Evolutionary conservation across 35 echinoderm and acorn worm genomes (phyloP).

Genomic region (Ophioderma brevispina): DNA sequence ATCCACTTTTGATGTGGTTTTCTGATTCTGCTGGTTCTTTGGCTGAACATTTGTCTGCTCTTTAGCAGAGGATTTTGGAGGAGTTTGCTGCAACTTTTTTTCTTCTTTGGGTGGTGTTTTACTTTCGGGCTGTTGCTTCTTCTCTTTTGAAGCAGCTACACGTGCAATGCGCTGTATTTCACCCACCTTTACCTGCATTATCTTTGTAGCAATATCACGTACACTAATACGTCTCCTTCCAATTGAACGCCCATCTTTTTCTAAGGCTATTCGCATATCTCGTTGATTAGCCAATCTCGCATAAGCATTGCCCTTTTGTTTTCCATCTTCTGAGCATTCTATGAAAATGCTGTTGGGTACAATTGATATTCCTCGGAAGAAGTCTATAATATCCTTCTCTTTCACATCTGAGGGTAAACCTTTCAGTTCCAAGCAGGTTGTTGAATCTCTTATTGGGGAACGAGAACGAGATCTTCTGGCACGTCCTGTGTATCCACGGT

Average conservation of each 20-base stretch:
- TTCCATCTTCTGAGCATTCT: slow-evolving; percentile 38
- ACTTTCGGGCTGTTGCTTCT: not conserved
- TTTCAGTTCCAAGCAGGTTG: slow-evolving; percentile 67
- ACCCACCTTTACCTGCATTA: slow-evolving; percentile 29
- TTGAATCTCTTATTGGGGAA: slow-evolving; percentile 45
- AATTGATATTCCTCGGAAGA: slow-evolving; percentile 73
- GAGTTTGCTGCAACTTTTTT: not conserved
- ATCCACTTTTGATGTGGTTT: not conserved
- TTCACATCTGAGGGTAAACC: slow-evolving; percentile 68
- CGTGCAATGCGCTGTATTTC: not conserved
- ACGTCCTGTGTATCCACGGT: not conserved
- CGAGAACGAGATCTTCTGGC: slow-evolving; percentile 25
- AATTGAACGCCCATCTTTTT: slow-evolving; percentile 63
- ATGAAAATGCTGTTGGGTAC: slow-evolving; percentile 57
- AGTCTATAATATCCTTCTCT: slow-evolving; percentile 57
- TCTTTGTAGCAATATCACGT: slow-evolving; percentile 55
- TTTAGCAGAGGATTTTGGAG: not conserved
- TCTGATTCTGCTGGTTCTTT: not conserved
- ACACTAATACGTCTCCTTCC: slow-evolving; percentile 51
- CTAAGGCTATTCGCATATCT: slow-evolving; percentile 46
- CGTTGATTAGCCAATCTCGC: slow-evolving; percentile 53
- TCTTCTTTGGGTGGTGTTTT: not conserved
- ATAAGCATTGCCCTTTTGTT: slow-evolving; percentile 51
- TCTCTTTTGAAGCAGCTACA: not conserved
- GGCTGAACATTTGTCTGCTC: not conserved